Conservation (phyloP, 2,113 vertebrate species). For the Chionomys nivalis region DNA sequence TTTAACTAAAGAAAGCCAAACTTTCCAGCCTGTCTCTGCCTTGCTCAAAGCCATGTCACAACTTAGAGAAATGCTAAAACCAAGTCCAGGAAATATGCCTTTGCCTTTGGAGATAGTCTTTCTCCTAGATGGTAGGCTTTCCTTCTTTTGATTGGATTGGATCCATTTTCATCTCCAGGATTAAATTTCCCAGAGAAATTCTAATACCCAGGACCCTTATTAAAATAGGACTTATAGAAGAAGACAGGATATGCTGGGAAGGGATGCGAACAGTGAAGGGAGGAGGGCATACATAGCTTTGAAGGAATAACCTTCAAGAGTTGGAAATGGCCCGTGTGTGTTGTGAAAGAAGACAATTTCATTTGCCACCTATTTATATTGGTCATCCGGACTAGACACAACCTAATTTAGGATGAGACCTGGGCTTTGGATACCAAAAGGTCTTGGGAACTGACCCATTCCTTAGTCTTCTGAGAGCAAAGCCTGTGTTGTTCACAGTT, state of each 20-base stretch:
- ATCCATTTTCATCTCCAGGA: too few relatives aligned
- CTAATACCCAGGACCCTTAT: neutral
- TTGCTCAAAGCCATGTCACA: neutral
- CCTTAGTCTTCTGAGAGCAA: neutral
- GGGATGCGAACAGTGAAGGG: too few relatives aligned
- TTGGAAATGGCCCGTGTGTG: too few relatives aligned
- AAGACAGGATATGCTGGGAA: neutral
- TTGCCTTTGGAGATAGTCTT: neutral
- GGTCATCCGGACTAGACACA: neutral
- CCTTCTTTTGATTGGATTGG: neutral
- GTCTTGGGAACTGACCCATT: neutral
- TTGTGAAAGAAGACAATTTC: neutral
- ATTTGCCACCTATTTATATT: neutral
- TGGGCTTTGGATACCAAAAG: neutral
- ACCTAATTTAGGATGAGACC: neutral
- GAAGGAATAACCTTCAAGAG: neutral
- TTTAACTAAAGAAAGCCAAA: neutral
- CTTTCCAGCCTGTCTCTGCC: neutral
- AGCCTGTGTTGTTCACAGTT: too few relatives aligned
- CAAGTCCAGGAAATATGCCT: neutral
- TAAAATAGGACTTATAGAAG: neutral
- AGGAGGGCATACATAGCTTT: neutral
- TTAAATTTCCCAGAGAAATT: neutral
- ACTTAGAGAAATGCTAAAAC: neutral
- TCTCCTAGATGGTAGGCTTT: neutral